Conservation (phyloP, 1,140 invertebrate species). For the Diploscapter pachys region DNA sequence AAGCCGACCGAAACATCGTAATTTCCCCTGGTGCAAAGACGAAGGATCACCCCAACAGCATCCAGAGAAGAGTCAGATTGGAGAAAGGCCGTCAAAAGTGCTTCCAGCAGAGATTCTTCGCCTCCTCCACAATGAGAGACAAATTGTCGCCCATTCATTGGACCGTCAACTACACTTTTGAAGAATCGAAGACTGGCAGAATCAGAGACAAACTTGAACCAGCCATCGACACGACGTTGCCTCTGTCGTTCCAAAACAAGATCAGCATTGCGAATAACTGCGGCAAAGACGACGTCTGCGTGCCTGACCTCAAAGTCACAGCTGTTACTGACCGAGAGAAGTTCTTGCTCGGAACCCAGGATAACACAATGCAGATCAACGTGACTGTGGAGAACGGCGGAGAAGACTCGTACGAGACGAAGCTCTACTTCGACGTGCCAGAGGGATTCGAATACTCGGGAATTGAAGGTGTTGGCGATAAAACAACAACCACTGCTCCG, state of each 20-base stretch:
- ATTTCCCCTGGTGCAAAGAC: slow-evolving; percentile 36
- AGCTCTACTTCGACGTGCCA: slow-evolving; percentile 51
- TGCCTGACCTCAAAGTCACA: slow-evolving; percentile 73
- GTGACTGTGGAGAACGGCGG: slow-evolving; percentile 48
- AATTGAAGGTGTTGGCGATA: slow-evolving; percentile 52
- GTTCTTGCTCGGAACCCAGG: slow-evolving; percentile 52
- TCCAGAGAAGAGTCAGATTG: slow-evolving; percentile 52
- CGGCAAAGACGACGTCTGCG: slow-evolving; percentile 82
- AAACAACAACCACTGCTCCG: slow-evolving; percentile 31
- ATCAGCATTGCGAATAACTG: slow-evolving; percentile 82
- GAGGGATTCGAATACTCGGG: slow-evolving; percentile 57
- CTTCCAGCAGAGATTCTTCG: slow-evolving; percentile 40
- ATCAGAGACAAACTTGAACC: slow-evolving; percentile 50
- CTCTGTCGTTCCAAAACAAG: slow-evolving; percentile 47
- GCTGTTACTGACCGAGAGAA: slow-evolving; percentile 61
- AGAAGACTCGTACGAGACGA: slow-evolving; percentile 57
- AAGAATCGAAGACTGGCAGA: slow-evolving; percentile 46
- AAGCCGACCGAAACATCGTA: slow-evolving; percentile 27
- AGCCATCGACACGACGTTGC: slow-evolving; percentile 54
- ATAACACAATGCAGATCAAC: slow-evolving; percentile 37
- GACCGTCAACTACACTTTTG: slow-evolving; percentile 77
- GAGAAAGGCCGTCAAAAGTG: slow-evolving; percentile 36
- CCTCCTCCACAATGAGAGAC: slow-evolving; percentile 66
- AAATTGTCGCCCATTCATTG: slow-evolving; percentile 86
- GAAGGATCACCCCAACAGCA: slow-evolving; percentile 48